Base-by-base conservation (phyloP, 2,113 vertebrate species). In the Tympanuchus pallidicinctus region DNA sequence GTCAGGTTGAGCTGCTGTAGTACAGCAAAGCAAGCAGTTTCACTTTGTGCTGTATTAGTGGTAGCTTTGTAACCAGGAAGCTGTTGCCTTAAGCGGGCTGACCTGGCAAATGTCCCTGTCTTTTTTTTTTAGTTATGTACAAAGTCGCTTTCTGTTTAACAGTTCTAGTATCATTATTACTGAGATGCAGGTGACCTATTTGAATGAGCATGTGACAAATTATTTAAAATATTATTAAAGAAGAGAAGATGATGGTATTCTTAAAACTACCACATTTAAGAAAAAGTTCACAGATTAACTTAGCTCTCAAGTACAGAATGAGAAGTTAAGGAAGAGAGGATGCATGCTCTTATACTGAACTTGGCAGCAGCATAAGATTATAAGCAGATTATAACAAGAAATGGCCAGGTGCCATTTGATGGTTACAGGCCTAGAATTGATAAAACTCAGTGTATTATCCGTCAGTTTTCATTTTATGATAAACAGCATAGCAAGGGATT, bases 11-110 rank as follows among this genome's bases (percentile, higher is more conserved):
- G 38, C 36, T 85, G 25, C 63, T 60, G 8, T 56, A 54, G 13
- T 38, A 42, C 25, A 69, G 56, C 15, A 77, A 25, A 60, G 28
- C 13, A 66, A 59, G 30, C 36, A 65, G 43, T 54, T 36, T 43
- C 2, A 2, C n/a, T 61, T 72, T 36, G 36, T 56, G 16, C 40
- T 2, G 0, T 42, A 3, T 25, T 47, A 63, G 22, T 3, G 0
- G 10, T 73, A 57, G 34, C 67, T 83, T 25, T 3, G 1, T 59
- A 27, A 7, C 28, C 28, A 78, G 17, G 64, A 57, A n/a, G 56
- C 17, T 25, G 1, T 60, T 56, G 34, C 43, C 32, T 47, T 0
- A n/a, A 66, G 88, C 32, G 73, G 22, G 10, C 20, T 42, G 70
- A 36, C 11, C 73, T 66, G 43, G 21, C 30, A 47, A 22, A 9